Evolutionary conservation across 1,140 invertebrate genomes (phyloP).

Genomic region (Drosophila trapezifrons): DNA sequence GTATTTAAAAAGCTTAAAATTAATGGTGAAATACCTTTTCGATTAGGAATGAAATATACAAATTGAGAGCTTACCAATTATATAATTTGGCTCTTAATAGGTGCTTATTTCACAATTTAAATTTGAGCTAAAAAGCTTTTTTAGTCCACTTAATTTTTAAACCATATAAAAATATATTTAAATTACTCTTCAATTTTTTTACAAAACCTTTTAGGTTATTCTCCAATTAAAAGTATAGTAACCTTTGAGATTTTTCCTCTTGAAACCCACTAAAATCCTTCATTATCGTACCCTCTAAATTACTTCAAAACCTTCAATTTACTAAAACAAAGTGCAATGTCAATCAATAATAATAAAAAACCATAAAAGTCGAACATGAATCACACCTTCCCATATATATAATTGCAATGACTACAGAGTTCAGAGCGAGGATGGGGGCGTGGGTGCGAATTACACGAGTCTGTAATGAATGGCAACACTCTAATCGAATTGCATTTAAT

Average conservation of each 20-base stretch:
- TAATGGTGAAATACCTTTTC: background rate
- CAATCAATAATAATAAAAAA: slow-evolving; percentile 11
- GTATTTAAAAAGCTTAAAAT: too few relatives aligned
- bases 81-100: background rate
- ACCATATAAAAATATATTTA: background rate
- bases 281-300: slow-evolving; percentile 4
- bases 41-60: too few relatives aligned
- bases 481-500: slow-evolving; percentile 26
- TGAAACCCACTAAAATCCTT: background rate
- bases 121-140: background rate
- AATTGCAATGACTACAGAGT: slow-evolving; percentile 2
- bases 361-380: slow-evolving; percentile 31
- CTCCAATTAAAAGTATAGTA: too few relatives aligned
- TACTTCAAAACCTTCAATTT: background rate
- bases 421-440: slow-evolving; percentile 6
- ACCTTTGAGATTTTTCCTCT: background rate
- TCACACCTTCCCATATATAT: slow-evolving; percentile 17
- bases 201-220: too few relatives aligned
- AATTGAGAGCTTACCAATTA: background rate
- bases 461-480: slow-evolving; percentile 13
- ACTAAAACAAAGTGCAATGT: slow-evolving; percentile 26
- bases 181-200: background rate
- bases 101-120: background rate
- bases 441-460: slow-evolving; percentile 52
- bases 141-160: background rate